A percentile compares a stretch with the other conserved stretches of the same genome.
Conservation (phyloP, 1,140 invertebrate genomes). For the Zaprionus africanus region DNA sequence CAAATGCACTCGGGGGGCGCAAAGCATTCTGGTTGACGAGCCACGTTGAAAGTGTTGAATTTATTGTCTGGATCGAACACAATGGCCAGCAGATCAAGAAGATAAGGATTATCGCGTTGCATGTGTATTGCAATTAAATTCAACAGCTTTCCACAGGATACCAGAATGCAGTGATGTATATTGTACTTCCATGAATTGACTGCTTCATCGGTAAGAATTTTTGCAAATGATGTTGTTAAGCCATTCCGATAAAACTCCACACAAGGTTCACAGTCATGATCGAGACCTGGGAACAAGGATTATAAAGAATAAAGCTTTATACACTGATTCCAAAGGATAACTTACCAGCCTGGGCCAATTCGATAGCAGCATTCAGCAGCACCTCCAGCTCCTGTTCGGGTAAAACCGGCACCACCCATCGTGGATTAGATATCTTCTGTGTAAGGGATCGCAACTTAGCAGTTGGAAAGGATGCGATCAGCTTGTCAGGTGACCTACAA, state of each 20-base stretch:
- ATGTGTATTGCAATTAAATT: conserved; percentile 96
- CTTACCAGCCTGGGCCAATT: conserved; percentile 91
- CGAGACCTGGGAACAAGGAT: conserved; percentile 88
- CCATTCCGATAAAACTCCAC: conserved; percentile 98
- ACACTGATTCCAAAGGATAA: not conserved
- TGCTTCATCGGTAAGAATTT: conserved; percentile 99
- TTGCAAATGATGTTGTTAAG: conserved; percentile 97
- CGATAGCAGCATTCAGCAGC: conserved; percentile 94
- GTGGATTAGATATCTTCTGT: conserved; percentile 96
- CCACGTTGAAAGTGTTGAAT: conserved; percentile 97
- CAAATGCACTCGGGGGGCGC: conserved; percentile 85
- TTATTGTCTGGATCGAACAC: conserved; percentile 97
- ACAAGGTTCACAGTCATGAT: conserved; percentile 95
- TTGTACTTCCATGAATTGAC: conserved; percentile 99
- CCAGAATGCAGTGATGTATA: conserved; percentile 97
- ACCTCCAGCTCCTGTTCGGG: conserved; percentile 98
- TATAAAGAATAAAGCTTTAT: not conserved
- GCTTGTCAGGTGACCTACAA: conserved; percentile 75
- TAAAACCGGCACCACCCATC: conserved; percentile 98
- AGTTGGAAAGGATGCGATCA: conserved; percentile 89
- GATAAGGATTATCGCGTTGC: conserved; percentile 96
- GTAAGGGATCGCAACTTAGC: conserved; percentile 94
- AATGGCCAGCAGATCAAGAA: conserved; percentile 96
- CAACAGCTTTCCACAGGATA: conserved; percentile 96
- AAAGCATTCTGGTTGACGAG: conserved; percentile 92